Conservation (phyloP, 2,888 invertebrate genomes). For the Aphelenchoides bicaudatus region DNA sequence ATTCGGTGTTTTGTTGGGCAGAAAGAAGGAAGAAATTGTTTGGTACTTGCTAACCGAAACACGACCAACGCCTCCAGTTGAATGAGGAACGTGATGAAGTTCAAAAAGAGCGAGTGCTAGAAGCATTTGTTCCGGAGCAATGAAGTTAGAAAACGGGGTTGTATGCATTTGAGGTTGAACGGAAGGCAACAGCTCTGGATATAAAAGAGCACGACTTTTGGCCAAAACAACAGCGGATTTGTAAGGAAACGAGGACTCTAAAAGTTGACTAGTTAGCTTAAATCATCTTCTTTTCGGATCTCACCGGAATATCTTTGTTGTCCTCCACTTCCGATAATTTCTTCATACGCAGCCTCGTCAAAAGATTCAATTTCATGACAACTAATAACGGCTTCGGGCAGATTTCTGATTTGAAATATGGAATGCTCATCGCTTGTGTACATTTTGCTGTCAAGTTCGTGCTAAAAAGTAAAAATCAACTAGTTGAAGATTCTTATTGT, state of each 20-base stretch:
- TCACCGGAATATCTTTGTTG: too few relatives aligned
- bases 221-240: slow-evolving; percentile 14
- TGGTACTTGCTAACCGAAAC: slow-evolving; percentile 15
- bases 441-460: slow-evolving; percentile 23
- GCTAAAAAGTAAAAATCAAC: slow-evolving; percentile 5
- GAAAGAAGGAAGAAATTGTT: slow-evolving; percentile 18
- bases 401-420: slow-evolving; percentile 17
- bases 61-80: slow-evolving; percentile 12
- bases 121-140: slow-evolving; percentile 26
- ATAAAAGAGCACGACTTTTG: slow-evolving; percentile 16
- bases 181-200: slow-evolving; percentile 13
- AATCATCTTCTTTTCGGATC: too few relatives aligned
- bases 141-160: slow-evolving; percentile 10
- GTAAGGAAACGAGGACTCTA: background rate
- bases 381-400: slow-evolving; percentile 18
- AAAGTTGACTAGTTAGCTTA: too few relatives aligned
- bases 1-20: slow-evolving; percentile 23
- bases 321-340: too few relatives aligned
- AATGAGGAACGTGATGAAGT: slow-evolving; percentile 22
- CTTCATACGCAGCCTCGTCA: too few relatives aligned
- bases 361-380: slow-evolving; percentile 13
- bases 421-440: slow-evolving; percentile 2
- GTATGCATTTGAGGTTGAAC: background rate
- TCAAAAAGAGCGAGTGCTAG: slow-evolving; percentile 22
- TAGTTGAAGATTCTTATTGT: background rate